Percentiles rank a stretch among this genome's conserved stretches.
These are phyloP conservation scores for Emydoidea blandingii DNA, from an alignment of 2,797 vertebrate species.

Conservation along the genomic window DNA sequence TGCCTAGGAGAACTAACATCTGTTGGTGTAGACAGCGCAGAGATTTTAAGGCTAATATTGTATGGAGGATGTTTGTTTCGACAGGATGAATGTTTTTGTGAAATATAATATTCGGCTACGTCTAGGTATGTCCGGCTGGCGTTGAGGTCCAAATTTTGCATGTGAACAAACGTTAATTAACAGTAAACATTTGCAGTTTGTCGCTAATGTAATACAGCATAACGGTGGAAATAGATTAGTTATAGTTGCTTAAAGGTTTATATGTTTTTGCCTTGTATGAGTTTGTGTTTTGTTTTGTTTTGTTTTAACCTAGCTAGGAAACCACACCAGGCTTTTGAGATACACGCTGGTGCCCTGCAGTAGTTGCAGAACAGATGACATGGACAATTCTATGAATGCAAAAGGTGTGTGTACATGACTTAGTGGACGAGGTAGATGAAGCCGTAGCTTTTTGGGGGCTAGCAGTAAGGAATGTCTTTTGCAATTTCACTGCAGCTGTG, in stretches of 20 bases:
- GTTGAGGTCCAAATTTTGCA: conserved; percentile 52
- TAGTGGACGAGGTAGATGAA: not conserved
- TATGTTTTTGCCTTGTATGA: conserved; percentile 36
- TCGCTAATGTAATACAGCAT: conserved; percentile 31
- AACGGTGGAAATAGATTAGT: conserved; percentile 71
- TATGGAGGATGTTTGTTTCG: conserved; percentile 73
- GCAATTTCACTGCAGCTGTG: conserved; percentile 53
- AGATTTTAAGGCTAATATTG: conserved; percentile 59
- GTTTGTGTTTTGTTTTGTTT: conserved; percentile 33
- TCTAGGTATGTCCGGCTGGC: conserved; percentile 79
- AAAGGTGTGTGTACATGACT: not conserved
- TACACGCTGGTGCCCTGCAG: conserved; percentile 8
- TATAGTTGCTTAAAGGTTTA: conserved; percentile 59
- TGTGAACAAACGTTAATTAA: conserved; percentile 74
- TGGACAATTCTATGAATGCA: not conserved
- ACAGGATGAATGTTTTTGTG: conserved; percentile 75
- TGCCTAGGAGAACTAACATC: conserved; percentile 50
- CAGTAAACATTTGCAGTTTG: conserved; percentile 18
- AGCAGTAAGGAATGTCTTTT: not conserved
- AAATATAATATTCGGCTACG: conserved; percentile 76
- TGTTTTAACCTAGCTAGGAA: not conserved
- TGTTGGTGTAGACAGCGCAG: conserved; percentile 30
- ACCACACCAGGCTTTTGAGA: not conserved
- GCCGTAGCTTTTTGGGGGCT: not conserved
- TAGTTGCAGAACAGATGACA: conserved; percentile 43